These are phyloP conservation scores for Tetramorium simillimum DNA, from an alignment of 1,140 invertebrate species.

Conservation along the genomic window DNA sequence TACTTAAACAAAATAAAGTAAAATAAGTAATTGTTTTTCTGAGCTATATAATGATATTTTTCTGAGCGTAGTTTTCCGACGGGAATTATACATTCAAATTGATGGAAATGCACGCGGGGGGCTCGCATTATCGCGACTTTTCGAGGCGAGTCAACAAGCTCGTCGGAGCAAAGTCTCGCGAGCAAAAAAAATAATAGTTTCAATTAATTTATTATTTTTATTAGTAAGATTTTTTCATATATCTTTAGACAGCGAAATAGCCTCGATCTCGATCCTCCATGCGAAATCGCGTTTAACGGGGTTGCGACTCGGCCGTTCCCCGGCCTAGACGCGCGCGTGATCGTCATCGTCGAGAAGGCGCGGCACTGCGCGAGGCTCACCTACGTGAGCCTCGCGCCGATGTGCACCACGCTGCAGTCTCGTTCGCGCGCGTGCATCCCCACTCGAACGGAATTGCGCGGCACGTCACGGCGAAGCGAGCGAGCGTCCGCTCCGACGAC, in stretches of 20 bases:
- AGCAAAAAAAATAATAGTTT: too few relatives aligned
- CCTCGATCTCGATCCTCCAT: not conserved
- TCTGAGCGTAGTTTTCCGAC: not conserved
- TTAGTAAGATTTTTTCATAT: too few relatives aligned
- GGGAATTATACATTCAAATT: conserved; percentile 3
- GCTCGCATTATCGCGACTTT: not conserved
- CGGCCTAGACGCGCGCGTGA: conserved; percentile 7
- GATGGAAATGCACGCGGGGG: not conserved
- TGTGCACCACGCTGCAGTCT: conserved; percentile 39
- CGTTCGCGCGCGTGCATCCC: conserved; percentile 48
- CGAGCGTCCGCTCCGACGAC: not conserved
- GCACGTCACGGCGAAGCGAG: conserved; percentile 45
- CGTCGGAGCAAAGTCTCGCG: not conserved
- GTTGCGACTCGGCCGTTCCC: not conserved
- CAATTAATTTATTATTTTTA: too few relatives aligned
- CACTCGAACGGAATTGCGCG: conserved; percentile 67
- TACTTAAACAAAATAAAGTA: too few relatives aligned
- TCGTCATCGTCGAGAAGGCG: conserved; percentile 44
- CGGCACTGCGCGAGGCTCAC: conserved; percentile 64
- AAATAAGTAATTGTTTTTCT: too few relatives aligned
- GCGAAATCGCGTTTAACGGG: not conserved
- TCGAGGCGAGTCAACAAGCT: not conserved
- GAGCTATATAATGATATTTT: too few relatives aligned
- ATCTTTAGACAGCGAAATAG: too few relatives aligned
- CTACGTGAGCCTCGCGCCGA: conserved; percentile 44